phyloP scores from a whole-genome alignment of 2,113 vertebrate genomes.

The Crypturellus undulatus region DNA sequence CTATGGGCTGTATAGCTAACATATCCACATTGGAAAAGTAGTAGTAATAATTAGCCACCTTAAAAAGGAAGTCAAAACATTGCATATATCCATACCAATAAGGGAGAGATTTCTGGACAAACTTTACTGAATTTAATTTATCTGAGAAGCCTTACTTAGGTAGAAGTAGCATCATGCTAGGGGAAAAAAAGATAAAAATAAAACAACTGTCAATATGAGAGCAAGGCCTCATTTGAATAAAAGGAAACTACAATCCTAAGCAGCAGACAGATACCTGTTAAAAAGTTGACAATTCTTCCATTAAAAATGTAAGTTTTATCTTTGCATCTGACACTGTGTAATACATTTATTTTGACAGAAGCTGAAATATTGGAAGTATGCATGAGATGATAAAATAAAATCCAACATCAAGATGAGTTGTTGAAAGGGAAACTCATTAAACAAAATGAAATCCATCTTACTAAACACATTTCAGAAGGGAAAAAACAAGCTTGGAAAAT shows the following conservation, averaged over 20 bases:
- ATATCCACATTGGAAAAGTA: neutral
- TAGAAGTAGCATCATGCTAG: neutral
- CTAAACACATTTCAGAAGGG: neutral
- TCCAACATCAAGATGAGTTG: neutral
- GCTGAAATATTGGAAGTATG: neutral
- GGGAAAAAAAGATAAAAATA: neutral
- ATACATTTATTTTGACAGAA: constrained; percentile 49
- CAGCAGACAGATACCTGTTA: neutral
- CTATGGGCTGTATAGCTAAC: neutral
- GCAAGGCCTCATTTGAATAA: neutral
- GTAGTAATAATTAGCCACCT: neutral
- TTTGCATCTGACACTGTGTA: neutral
- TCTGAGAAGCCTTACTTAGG: neutral
- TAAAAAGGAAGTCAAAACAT: neutral
- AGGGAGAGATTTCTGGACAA: neutral
- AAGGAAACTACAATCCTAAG: neutral
- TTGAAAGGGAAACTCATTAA: constrained; percentile 36
- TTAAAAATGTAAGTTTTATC: neutral
- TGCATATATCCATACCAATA: neutral
- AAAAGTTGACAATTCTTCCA: constrained; percentile 26
- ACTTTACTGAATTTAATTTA: neutral
- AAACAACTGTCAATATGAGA: neutral
- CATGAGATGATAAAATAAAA: neutral
- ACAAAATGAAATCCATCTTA: neutral
- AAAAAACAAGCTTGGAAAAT: neutral